Evolutionary conservation across 2,797 vertebrate species (phyloP), one percentile per base, ranked within the genome.

Genomic region (Sebastes miniatus): DNA sequence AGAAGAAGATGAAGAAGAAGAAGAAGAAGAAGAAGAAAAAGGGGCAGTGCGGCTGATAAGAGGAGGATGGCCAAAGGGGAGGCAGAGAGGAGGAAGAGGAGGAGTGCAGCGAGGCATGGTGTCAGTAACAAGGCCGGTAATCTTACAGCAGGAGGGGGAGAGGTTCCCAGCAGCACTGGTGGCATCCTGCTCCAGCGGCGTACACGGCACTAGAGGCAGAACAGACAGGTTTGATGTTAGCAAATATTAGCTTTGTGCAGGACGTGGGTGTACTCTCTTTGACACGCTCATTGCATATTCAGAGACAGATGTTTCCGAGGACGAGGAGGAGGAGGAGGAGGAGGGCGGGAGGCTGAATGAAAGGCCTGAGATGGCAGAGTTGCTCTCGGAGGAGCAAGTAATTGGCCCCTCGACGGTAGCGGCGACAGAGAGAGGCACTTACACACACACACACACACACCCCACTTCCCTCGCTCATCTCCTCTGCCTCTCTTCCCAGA

Each of bases 371-470:
- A 91, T 87, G 91, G 91, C 82, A 89, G 89, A 83, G 92, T 90
- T 92, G 92, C 92, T 95, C 94, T 95, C 93, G 86, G 93, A 95
- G 95, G 94, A 95, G 93, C 94, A 95, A 91, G 95, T 96, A 96
- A 96, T 96, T 96, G 95, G 96, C 94, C 96, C 95, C 96, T 94
- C 88, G 95, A 95, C 93, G 93, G 93, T 91, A 89, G 88, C 71
- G 69, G 93, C 69, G 91, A 94, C 93, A 94, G 86, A 94, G 89
- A 93, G 83, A 92, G 88, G 85, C 83, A 83, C 87, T 81, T 86
- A 81, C 85, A 75, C 83, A 75, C 79, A 80, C 82, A 80, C 82
- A 85, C 87, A 80, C 76, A 81, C 47, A 71, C 72, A 66, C 24
- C 24, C 64, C 64, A 18, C 18, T 61, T 67, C 77, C 76, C 81